phyloP scores from a whole-genome alignment of 2,888 invertebrate species.

The Yponomeuta malinellus region DNA sequence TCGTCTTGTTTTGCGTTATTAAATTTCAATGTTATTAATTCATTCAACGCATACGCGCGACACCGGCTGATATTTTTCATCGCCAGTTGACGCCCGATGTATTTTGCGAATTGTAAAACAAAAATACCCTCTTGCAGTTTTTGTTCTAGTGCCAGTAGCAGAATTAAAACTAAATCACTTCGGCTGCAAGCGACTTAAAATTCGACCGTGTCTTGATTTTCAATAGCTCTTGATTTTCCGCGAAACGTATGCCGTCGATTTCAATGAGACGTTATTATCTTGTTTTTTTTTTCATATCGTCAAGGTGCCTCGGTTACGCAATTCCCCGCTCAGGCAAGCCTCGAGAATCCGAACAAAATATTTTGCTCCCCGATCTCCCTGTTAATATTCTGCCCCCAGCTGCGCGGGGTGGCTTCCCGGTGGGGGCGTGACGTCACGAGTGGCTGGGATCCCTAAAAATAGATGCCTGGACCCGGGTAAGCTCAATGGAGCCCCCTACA shows the following conservation, averaged over 20 bases:
- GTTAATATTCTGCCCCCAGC: slow-evolving; percentile 6
- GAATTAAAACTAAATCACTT: too few species aligned
- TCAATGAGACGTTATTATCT: neutral
- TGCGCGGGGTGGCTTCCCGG: neutral
- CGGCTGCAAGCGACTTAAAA: too few species aligned
- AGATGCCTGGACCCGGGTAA: slow-evolving; percentile 57
- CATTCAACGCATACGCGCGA: neutral
- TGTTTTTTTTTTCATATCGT: neutral
- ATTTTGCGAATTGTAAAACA: too few species aligned
- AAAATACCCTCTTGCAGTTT: too few species aligned
- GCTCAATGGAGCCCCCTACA: slow-evolving; percentile 52
- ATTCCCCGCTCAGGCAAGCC: neutral
- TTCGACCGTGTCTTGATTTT: neutral
- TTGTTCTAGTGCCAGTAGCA: too few species aligned
- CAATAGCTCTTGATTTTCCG: neutral
- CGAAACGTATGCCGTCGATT: neutral
- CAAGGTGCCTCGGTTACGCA: slow-evolving; percentile 3
- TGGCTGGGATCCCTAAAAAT: slow-evolving; percentile 55
- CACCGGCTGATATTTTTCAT: neutral
- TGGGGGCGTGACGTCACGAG: slow-evolving; percentile 15
- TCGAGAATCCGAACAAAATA: neutral
- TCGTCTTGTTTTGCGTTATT: neutral
- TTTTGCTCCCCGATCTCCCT: slow-evolving; percentile 3
- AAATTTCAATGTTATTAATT: neutral
- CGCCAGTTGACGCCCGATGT: too few species aligned